Evolutionary conservation across 2,888 invertebrate genomes (phyloP).

Genomic region (Hyposoter didymator): DNA sequence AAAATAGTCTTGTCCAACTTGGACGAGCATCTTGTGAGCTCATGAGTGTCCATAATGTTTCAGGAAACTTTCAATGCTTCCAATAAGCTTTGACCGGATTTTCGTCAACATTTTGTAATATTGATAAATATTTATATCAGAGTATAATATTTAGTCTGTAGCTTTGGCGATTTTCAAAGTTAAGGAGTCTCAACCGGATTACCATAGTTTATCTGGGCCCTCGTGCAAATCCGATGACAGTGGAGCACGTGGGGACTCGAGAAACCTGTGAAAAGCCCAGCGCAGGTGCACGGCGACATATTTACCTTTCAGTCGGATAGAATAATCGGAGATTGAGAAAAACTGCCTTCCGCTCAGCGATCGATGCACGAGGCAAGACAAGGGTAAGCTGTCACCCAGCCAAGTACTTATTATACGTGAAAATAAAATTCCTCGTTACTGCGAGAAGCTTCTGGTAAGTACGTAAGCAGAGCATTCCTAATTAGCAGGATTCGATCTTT

Average conservation of each 20-base stretch:
- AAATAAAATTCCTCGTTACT: background rate
- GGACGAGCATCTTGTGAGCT: background rate
- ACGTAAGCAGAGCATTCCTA: background rate
- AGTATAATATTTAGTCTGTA: background rate
- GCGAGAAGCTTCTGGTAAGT: background rate
- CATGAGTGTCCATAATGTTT: too few species aligned
- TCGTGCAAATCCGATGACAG: too few species aligned
- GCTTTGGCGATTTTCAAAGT: too few species aligned
- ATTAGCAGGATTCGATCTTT: background rate
- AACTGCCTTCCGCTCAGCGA: background rate
- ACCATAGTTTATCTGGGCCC: too few species aligned
- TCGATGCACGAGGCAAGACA: background rate
- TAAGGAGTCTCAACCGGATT: too few species aligned
- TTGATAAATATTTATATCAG: background rate
- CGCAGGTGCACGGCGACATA: too few species aligned
- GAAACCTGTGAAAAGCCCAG: background rate
- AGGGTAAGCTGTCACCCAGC: background rate
- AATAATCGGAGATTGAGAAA: too few species aligned
- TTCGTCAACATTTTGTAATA: background rate
- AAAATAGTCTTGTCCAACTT: constrained; percentile 32
- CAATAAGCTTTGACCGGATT: background rate
- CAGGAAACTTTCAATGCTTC: too few species aligned
- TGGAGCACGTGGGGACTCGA: background rate
- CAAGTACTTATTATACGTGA: background rate
- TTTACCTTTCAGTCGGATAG: too few species aligned